Conservation (phyloP, 2,888 invertebrate species). For the Smittia sp. region DNA sequence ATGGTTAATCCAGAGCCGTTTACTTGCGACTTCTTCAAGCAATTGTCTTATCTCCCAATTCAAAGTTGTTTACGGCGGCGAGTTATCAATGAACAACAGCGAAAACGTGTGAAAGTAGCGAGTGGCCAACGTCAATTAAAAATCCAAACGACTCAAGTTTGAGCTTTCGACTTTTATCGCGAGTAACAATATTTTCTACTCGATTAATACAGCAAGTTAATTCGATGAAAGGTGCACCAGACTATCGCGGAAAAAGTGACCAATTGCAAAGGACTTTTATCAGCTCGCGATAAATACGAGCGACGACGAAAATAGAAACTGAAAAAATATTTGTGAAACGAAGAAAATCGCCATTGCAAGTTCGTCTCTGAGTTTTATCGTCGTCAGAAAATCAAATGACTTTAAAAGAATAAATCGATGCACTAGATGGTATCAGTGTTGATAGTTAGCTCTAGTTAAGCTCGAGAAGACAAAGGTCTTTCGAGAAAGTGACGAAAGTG, state of each 20-base stretch:
- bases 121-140: no score
- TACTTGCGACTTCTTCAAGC: no score
- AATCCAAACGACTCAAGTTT: no score
- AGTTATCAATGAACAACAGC: no score
- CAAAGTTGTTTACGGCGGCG: no score
- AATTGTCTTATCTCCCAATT: no score
- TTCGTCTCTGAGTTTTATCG: conserved; percentile 9
- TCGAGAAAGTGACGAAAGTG: not conserved
- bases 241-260: not conserved
- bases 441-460: not conserved
- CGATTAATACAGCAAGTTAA: no score
- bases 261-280: not conserved
- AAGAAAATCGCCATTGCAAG: conserved; percentile 5
- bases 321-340: not conserved
- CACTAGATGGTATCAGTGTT: not conserved
- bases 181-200: no score
- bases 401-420: not conserved
- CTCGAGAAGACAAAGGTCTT: not conserved
- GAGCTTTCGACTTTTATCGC: no score
- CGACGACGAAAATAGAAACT: not conserved
- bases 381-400: not conserved
- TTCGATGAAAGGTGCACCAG: no score
- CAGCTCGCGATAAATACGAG: not conserved
- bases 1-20: no score
- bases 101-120: no score